Conservation (phyloP, 2,797 vertebrate species). For the Mastacembelus armatus region DNA sequence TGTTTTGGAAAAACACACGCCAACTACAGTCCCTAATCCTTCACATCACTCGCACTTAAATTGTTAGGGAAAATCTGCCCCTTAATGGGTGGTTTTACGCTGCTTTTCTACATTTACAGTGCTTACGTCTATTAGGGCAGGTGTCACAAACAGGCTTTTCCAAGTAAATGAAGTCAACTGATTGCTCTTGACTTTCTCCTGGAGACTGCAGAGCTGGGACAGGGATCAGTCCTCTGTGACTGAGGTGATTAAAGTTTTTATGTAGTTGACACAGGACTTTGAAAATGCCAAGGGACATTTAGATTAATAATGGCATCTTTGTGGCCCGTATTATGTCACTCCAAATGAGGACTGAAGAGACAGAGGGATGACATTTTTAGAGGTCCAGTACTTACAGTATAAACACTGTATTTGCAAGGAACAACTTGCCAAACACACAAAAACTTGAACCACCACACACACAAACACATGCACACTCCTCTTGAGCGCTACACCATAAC, state of each 20-base stretch:
- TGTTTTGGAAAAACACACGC: constrained; percentile 69
- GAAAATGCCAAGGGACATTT: constrained; percentile 76
- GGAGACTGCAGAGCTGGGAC: constrained; percentile 67
- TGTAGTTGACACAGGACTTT: constrained; percentile 74
- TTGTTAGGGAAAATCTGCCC: constrained; percentile 57
- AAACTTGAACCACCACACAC: constrained; percentile 18
- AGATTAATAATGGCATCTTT: constrained; percentile 74
- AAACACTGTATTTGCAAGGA: constrained; percentile 62
- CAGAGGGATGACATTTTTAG: constrained; percentile 77
- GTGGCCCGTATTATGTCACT: constrained; percentile 79
- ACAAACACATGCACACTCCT: constrained; percentile 41
- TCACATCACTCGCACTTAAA: constrained; percentile 71
- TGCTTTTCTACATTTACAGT: constrained; percentile 54
- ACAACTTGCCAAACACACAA: constrained; percentile 50
- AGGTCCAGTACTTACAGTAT: constrained; percentile 55
- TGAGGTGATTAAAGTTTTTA: constrained; percentile 72
- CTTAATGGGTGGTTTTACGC: constrained; percentile 60
- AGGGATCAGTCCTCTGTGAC: constrained; percentile 67
- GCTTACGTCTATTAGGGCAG: constrained; percentile 73
- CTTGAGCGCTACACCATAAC: constrained; percentile 47
- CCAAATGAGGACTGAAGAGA: constrained; percentile 73
- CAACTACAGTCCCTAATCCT: constrained; percentile 67
- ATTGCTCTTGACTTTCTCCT: constrained; percentile 79
- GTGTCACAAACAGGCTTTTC: constrained; percentile 80
- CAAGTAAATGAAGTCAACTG: constrained; percentile 79